A percentile compares a stretch with the other conserved stretches of the same genome.
These are phyloP conservation scores for Symphodus melops DNA, from an alignment of 2,113 vertebrate genomes.

Conservation along the genomic window DNA sequence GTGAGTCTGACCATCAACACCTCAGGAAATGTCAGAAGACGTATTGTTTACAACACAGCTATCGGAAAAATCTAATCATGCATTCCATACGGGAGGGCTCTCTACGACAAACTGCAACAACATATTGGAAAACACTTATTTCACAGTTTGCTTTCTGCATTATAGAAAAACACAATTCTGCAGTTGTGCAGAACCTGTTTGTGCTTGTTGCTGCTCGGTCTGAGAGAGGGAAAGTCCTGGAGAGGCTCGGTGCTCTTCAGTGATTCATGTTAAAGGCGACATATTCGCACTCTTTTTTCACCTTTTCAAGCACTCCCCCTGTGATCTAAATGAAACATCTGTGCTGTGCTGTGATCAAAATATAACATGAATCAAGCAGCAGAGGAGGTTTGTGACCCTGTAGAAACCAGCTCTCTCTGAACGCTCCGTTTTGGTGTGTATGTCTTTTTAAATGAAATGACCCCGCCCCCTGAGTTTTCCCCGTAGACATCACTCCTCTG, in stretches of 20 bases:
- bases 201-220: background rate
- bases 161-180: background rate
- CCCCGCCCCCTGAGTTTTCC: no score
- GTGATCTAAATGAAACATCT: no score
- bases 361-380: no score
- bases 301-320: no score
- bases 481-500: no score
- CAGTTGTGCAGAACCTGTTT: background rate
- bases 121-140: background rate
- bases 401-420: no score
- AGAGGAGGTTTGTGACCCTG: no score
- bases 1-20: background rate
- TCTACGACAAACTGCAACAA: background rate
- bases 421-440: no score
- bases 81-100: slow-evolving; percentile 3
- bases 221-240: background rate
- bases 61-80: background rate
- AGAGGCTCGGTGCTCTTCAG: background rate
- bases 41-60: slow-evolving; percentile 16
- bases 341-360: no score
- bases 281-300: no score
- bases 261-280: background rate
- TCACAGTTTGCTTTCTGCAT: background rate
- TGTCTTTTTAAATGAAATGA: no score
- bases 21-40: background rate